Evolutionary conservation across 2,797 vertebrate genomes (phyloP), one percentile per base, ranked within the genome.

Genomic region (Pachyuromys duprasi): DNA sequence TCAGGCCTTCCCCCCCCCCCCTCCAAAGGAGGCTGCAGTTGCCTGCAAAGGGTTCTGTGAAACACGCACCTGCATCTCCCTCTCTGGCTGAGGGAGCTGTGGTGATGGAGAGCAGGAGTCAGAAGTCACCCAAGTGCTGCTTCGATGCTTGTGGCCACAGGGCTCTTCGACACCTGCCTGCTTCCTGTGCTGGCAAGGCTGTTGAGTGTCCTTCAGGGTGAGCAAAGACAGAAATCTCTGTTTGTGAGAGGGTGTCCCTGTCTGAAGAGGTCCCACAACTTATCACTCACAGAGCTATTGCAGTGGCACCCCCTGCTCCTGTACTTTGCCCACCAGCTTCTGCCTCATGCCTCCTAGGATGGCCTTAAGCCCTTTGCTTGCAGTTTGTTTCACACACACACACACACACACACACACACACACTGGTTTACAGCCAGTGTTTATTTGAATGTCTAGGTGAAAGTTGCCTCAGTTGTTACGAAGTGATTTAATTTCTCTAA

Each of bases 231-330:
- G 79, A 65, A 76, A 28, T 70, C 36, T 33, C 45, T 78, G 1
- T 0, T 70, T 6, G 0, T 39, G 33, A 83, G 8, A 53, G 7
- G 39, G 2, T 2, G 31, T 62, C 67, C 13, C 6, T 65, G 17
- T 36, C 79, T 2, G 39, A 45, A 20, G 24, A 14, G 0, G 0
- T 3, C 3, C 1, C 45, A 86, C 20, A 17, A 4, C 28, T 7
- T 4, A 8, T 20, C 3, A 63, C 39, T 65, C 0, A 15, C 1
- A 18, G n/a, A n/a, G 0, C 6, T 0, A 26, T 33, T 55, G 5
- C 22, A 42, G 4, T 53, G 74, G 86, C 39, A 26, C 17, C 69
- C 4, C 1, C 5, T 39, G 14, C 53, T 28, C 3, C 62, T 45
- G 3, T 28, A 8, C 31, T 26, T 63, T 87, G 45, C 42, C 17